Conservation (phyloP, 1,140 invertebrate species). For the Hyles vespertilio region DNA sequence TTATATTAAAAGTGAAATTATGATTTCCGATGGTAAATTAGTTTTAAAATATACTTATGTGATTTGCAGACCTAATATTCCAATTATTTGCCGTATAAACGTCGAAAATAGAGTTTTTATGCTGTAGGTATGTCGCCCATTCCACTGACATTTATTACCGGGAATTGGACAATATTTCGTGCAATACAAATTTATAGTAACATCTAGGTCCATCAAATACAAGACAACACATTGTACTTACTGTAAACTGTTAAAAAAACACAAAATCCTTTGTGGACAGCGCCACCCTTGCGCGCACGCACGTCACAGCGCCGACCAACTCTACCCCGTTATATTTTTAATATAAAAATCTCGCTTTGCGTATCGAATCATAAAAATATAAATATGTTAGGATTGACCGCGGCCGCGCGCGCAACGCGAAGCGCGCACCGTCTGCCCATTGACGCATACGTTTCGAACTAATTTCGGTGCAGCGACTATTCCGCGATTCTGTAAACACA, state of each 20-base stretch:
- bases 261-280: slow-evolving; percentile 34
- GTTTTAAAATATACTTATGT: no score
- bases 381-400: slow-evolving; percentile 66
- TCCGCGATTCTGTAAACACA: slow-evolving; percentile 73
- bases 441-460: slow-evolving; percentile 72
- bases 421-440: slow-evolving; percentile 56
- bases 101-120: no score
- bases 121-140: no score
- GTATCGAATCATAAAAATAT: slow-evolving; percentile 72
- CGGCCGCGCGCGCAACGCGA: slow-evolving; percentile 54
- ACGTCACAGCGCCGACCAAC: slow-evolving; percentile 39
- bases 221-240: slow-evolving; percentile 40
- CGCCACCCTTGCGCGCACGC: slow-evolving; percentile 46
- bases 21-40: no score
- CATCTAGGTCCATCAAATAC: not conserved
- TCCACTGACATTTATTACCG: no score
- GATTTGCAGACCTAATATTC: no score
- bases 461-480: slow-evolving; percentile 72
- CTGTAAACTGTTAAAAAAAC: slow-evolving; percentile 32
- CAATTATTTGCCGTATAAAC: no score
- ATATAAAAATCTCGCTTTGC: slow-evolving; percentile 64
- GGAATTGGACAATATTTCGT: not conserved
- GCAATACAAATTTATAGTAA: slow-evolving; percentile 4
- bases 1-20: no score
- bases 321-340: slow-evolving; percentile 61